Conservation (phyloP, 2,888 invertebrate species). For the Danaus chrysippus region DNA sequence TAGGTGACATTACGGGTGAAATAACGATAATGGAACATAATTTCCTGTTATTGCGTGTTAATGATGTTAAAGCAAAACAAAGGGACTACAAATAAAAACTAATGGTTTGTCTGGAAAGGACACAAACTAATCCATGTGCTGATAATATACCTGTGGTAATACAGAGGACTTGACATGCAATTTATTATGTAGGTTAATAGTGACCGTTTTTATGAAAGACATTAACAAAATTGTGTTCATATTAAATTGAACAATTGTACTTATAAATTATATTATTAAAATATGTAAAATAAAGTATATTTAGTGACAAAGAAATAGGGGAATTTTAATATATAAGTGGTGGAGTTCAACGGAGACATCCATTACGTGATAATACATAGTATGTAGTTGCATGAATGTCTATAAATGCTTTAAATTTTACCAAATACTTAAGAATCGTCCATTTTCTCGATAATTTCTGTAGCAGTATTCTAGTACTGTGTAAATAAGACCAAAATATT, state of each 20-base stretch:
- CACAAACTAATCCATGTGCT: constrained; percentile 40
- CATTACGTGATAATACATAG: too few relatives aligned
- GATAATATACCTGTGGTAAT: constrained; percentile 39
- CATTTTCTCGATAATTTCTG: too few relatives aligned
- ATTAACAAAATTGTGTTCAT: background rate
- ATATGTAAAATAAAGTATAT: too few relatives aligned
- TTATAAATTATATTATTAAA: too few relatives aligned
- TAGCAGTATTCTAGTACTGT: too few relatives aligned
- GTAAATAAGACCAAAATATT: constrained; percentile 3
- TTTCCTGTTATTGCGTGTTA: constrained; percentile 36
- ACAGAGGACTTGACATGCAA: constrained; percentile 28
- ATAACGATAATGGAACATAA: constrained; percentile 40
- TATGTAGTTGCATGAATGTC: too few relatives aligned
- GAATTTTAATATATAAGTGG: too few relatives aligned
- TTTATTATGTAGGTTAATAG: constrained; percentile 38
- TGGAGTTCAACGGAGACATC: too few relatives aligned
- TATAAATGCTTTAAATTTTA: too few relatives aligned
- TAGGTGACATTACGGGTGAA: constrained; percentile 28
- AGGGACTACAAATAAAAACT: constrained; percentile 39
- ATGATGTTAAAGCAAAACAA: constrained; percentile 36
- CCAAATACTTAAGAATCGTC: too few relatives aligned
- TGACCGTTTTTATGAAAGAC: constrained; percentile 2
- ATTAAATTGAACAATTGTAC: too few relatives aligned
- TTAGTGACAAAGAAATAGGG: too few relatives aligned
- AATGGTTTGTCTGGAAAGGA: constrained; percentile 37